Evolutionary conservation across 2,797 vertebrate genomes (phyloP).

Genomic region (Pangasius mekongensis): DNA sequence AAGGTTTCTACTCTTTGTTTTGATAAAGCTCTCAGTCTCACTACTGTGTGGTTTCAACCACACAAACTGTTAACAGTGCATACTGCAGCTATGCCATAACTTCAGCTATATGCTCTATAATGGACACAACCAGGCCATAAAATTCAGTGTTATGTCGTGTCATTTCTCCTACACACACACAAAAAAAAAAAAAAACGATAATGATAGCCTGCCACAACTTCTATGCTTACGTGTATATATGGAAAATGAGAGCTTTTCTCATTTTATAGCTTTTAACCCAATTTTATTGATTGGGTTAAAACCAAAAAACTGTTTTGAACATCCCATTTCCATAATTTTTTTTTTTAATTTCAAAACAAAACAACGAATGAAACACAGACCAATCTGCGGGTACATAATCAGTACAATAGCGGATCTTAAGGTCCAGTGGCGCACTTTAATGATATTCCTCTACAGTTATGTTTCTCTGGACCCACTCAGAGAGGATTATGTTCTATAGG

Average conservation of each 20-base stretch:
- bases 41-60: conserved; percentile 53
- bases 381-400: neutral
- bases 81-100: neutral
- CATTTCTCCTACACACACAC: neutral
- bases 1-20: conserved; percentile 66
- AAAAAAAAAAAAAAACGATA: neutral
- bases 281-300: neutral
- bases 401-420: neutral
- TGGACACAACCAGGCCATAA: neutral
- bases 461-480: neutral
- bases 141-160: neutral
- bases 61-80: conserved; percentile 70
- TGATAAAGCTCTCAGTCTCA: conserved; percentile 68
- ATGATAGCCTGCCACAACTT: neutral
- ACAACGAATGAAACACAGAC: neutral
- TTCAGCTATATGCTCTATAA: neutral
- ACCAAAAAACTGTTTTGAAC: neutral
- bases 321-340: neutral
- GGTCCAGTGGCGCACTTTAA: neutral
- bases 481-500: neutral
- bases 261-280: no score
- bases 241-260: neutral
- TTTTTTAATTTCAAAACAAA: neutral
- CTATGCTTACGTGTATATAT: neutral
- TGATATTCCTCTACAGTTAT: neutral